Conservation (phyloP, 2,888 invertebrate species). For the Heliothis peltigera region DNA sequence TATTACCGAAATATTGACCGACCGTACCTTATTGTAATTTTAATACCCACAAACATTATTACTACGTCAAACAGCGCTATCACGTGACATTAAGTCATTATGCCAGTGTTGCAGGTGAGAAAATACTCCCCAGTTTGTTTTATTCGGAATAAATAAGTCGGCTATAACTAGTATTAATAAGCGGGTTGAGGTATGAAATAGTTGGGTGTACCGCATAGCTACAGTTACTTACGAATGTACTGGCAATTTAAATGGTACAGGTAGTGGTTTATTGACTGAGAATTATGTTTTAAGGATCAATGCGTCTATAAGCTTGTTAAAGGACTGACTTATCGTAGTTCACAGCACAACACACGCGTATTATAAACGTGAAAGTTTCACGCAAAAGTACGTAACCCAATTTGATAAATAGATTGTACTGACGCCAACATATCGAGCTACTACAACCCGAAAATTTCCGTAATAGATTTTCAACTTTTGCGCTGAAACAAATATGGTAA, state of each 20-base stretch:
- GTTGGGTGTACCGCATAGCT: slow-evolving; percentile 30
- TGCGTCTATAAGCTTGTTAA: no score
- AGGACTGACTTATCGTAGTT: no score
- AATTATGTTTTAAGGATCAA: not conserved
- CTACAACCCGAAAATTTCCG: no score
- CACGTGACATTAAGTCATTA: slow-evolving; percentile 66
- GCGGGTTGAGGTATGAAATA: slow-evolving; percentile 46
- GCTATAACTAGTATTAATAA: slow-evolving; percentile 47
- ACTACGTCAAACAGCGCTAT: slow-evolving; percentile 53
- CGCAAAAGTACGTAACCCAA: no score
- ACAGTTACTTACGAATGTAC: slow-evolving; percentile 29
- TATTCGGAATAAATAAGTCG: slow-evolving; percentile 56
- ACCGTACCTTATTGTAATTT: slow-evolving; percentile 13
- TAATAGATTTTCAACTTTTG: no score
- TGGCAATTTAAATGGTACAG: slow-evolving; percentile 14
- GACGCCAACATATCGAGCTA: no score
- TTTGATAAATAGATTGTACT: no score
- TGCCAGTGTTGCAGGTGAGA: slow-evolving; percentile 57
- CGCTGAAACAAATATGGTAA: no score
- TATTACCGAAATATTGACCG: slow-evolving; percentile 18
- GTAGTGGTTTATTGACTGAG: not conserved
- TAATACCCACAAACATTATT: slow-evolving; percentile 39
- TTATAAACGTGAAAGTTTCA: no score
- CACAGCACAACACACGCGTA: no score
- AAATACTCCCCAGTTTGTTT: slow-evolving; percentile 57